Conservation (phyloP, 2,797 vertebrate genomes). For the Leuciscus waleckii region DNA sequence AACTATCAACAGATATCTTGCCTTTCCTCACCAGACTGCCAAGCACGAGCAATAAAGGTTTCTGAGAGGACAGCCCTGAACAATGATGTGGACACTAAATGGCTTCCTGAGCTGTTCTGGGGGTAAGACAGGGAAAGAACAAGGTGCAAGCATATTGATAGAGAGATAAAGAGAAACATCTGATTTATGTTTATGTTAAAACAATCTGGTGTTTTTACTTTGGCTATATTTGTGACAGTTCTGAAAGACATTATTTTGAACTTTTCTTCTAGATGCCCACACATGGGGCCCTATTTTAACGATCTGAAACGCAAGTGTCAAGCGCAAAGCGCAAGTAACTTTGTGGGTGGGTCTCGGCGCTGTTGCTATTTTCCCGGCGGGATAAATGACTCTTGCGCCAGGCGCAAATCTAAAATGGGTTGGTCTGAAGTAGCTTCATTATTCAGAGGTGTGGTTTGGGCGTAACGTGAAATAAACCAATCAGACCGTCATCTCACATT, state of each 20-base stretch:
- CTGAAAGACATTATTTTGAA: background rate
- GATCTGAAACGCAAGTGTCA: no score
- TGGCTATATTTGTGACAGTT: constrained; percentile 22
- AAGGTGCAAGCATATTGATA: constrained; percentile 23
- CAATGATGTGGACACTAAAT: constrained; percentile 71
- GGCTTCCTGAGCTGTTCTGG: constrained; percentile 73
- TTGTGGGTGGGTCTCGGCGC: no score
- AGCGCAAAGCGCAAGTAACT: no score
- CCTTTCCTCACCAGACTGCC: constrained; percentile 70
- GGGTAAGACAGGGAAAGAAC: constrained; percentile 42
- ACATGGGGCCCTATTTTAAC: no score
- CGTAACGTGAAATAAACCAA: no score
- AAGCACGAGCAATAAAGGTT: constrained; percentile 71
- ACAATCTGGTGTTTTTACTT: background rate
- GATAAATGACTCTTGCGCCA: no score
- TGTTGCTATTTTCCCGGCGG: no score
- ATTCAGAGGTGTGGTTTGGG: no score
- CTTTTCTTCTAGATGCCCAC: background rate
- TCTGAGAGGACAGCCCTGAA: constrained; percentile 72
- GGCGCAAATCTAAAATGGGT: no score
- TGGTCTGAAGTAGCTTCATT: no score
- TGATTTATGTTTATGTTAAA: constrained; percentile 32
- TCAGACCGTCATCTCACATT: no score
- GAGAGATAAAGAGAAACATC: constrained; percentile 39
- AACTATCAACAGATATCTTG: constrained; percentile 75